phyloP scores from a whole-genome alignment of 2,113 vertebrate species.

The Danio rerio region GRCz12tu NC_133193.1:48416501-48417000 shows the following conservation, averaged over 20 bases:
- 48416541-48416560: not conserved
- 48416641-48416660: not conserved
- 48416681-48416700: conserved; percentile 18
- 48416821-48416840: not conserved
- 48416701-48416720: conserved; percentile 57
- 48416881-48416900: too few relatives aligned
- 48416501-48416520: not conserved
- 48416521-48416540: conserved; percentile 7
- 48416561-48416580: not conserved
- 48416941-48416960: too few relatives aligned
- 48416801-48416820: conserved; percentile 8
- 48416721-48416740: conserved; percentile 69
- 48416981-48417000: too few relatives aligned
- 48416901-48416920: too few relatives aligned
- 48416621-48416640: not conserved
- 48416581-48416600: conserved; percentile 7
- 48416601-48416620: not conserved
- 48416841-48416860: not conserved
- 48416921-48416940: too few relatives aligned
- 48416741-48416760: conserved; percentile 63
- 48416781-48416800: conserved; percentile 14
- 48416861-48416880: not conserved
- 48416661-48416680: not conserved
- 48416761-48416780: conserved; percentile 70
- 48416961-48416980: too few relatives aligned